These are phyloP conservation scores for Scylla paramamosain DNA, from an alignment of 1,140 invertebrate genomes.

Conservation along the genomic window DNA sequence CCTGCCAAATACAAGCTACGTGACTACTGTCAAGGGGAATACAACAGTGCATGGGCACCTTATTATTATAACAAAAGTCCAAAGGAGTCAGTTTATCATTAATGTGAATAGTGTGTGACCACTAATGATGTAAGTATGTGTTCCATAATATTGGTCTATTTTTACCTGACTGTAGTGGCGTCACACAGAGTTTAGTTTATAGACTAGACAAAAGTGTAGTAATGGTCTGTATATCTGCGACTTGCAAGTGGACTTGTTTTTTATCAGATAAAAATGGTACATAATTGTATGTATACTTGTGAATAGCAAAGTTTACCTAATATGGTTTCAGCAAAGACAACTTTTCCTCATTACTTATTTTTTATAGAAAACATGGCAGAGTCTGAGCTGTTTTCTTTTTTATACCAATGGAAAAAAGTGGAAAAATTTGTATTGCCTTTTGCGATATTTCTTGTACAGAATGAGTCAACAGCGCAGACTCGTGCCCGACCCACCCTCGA, in stretches of 20 bases:
- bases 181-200: conserved; percentile 47
- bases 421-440: conserved; percentile 72
- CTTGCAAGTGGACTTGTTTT: conserved; percentile 69
- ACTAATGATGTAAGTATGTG: conserved; percentile 74
- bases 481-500: conserved; percentile 41
- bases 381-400: conserved; percentile 75
- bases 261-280: conserved; percentile 70
- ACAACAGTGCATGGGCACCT: conserved; percentile 70
- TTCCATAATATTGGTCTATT: conserved; percentile 75
- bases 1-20: conserved; percentile 66
- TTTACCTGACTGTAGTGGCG: conserved; percentile 73
- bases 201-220: conserved; percentile 58
- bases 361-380: conserved; percentile 73
- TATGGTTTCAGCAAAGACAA: conserved; percentile 71
- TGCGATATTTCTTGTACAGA: conserved; percentile 68
- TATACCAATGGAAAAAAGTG: conserved; percentile 60
- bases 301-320: conserved; percentile 70
- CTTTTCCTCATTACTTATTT: conserved; percentile 74
- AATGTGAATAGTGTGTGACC: conserved; percentile 72
- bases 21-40: conserved; percentile 66
- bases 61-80: conserved; percentile 59
- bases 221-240: conserved; percentile 69
- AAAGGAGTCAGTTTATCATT: conserved; percentile 67
- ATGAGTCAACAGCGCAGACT: conserved; percentile 69
- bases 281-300: conserved; percentile 75